Conservation (phyloP, 2,113 vertebrate species). For the Synchiropus splendidus region DNA sequence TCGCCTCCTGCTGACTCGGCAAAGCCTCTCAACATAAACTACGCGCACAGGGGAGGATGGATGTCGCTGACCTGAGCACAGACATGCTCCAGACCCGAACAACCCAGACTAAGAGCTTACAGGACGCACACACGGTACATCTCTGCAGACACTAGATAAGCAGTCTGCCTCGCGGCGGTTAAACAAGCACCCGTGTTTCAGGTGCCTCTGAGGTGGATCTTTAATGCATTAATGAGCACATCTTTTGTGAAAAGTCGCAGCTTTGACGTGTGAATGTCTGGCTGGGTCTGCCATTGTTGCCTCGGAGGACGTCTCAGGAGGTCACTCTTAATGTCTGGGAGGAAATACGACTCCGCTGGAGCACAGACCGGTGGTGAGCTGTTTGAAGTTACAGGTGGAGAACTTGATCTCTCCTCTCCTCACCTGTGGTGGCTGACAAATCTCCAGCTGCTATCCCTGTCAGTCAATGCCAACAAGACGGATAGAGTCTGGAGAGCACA, state of each 20-base stretch:
- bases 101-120: slow-evolving; percentile 43
- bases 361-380: too few relatives aligned
- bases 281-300: slow-evolving; percentile 15
- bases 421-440: slow-evolving; percentile 33
- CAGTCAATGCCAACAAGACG: slow-evolving; percentile 31
- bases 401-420: slow-evolving; percentile 34
- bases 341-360: slow-evolving; percentile 1
- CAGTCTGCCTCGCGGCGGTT: slow-evolving; percentile 51
- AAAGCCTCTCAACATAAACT: slow-evolving; percentile 52
- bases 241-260: slow-evolving; percentile 26
- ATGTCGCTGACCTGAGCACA: slow-evolving; percentile 47
- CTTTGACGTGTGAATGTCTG: slow-evolving; percentile 21
- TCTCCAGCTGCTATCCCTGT: slow-evolving; percentile 23
- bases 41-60: slow-evolving; percentile 47
- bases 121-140: slow-evolving; percentile 22
- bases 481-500: too few relatives aligned
- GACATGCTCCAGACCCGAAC: slow-evolving; percentile 40
- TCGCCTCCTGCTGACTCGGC: slow-evolving; percentile 59
- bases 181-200: slow-evolving; percentile 28
- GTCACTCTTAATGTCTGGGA: slow-evolving; percentile 25
- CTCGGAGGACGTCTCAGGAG: slow-evolving; percentile 16
- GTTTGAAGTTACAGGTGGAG: slow-evolving; percentile 52
- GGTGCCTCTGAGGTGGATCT: slow-evolving; percentile 26
- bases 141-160: slow-evolving; percentile 58
- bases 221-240: slow-evolving; percentile 35